These are phyloP conservation scores for Sciaenops ocellatus DNA, from an alignment of 2,797 vertebrate species.

Conservation along the genomic window DNA sequence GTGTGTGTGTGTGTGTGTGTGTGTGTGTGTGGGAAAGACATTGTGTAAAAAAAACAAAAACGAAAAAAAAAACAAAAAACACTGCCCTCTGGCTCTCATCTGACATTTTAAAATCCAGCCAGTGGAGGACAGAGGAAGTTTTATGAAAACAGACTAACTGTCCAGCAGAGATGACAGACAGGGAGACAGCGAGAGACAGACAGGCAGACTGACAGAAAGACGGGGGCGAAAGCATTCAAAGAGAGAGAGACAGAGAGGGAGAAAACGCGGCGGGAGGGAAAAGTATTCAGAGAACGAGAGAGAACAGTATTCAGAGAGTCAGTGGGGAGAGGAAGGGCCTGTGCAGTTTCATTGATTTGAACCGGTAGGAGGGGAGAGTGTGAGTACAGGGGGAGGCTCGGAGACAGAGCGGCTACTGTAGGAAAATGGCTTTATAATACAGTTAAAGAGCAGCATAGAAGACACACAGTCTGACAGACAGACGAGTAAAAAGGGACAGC, in stretches of 20 bases:
- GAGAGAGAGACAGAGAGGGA: slow-evolving; percentile 47
- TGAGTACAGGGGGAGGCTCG: slow-evolving; percentile 20
- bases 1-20: slow-evolving; percentile 36
- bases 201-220: slow-evolving; percentile 28
- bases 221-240: slow-evolving; percentile 56
- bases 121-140: slow-evolving; percentile 76
- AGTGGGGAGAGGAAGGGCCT: slow-evolving; percentile 69
- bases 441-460: slow-evolving; percentile 71
- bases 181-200: slow-evolving; percentile 38
- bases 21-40: slow-evolving; percentile 49
- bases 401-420: slow-evolving; percentile 81
- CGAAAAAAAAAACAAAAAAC: slow-evolving; percentile 8
- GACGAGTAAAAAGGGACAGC: slow-evolving; percentile 33
- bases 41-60: slow-evolving; percentile 34
- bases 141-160: slow-evolving; percentile 76
- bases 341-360: slow-evolving; percentile 78
- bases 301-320: slow-evolving; percentile 67
- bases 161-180: slow-evolving; percentile 71
- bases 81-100: slow-evolving; percentile 63
- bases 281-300: slow-evolving; percentile 68
- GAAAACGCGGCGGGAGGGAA: slow-evolving; percentile 61
- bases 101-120: slow-evolving; percentile 83
- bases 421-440: slow-evolving; percentile 76
- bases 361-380: slow-evolving; percentile 59
- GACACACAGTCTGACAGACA: slow-evolving; percentile 58